A percentile compares a stretch with the other conserved stretches of the same genome.
Conservation (phyloP, 2,113 vertebrate genomes). For the Porphyrio hochstetteri region DNA sequence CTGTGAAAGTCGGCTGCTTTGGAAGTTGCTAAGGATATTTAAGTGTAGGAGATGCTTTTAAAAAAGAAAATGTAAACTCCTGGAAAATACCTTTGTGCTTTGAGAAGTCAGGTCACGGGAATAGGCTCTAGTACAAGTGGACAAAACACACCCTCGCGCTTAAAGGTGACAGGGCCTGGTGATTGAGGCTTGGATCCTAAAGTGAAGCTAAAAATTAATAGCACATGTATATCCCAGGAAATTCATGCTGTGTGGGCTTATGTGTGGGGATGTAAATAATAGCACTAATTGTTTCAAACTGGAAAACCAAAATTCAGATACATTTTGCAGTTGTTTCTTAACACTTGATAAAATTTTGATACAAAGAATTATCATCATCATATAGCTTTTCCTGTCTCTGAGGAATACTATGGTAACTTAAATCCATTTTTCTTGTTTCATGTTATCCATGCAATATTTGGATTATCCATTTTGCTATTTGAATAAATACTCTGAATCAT, state of each 20-base stretch:
- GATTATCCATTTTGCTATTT: not conserved
- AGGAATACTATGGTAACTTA: not conserved
- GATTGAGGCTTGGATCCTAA: not conserved
- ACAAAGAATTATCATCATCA: not conserved
- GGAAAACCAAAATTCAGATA: slow-evolving; percentile 1
- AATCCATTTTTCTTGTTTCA: not conserved
- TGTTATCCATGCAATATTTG: not conserved
- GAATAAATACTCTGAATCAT: not conserved
- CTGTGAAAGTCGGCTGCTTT: slow-evolving; percentile 28
- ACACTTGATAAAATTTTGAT: not conserved
- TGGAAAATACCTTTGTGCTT: slow-evolving; percentile 47
- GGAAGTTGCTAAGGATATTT: slow-evolving; percentile 36
- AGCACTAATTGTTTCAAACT: slow-evolving; percentile 17
- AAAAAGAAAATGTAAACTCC: slow-evolving; percentile 35
- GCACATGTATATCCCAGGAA: slow-evolving; percentile 16
- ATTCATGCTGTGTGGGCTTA: slow-evolving; percentile 22
- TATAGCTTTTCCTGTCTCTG: not conserved
- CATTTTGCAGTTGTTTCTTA: not conserved
- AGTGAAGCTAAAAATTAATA: slow-evolving; percentile 2
- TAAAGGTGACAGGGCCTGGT: slow-evolving; percentile 1
- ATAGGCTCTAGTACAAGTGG: not conserved
- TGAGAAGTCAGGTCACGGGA: not conserved
- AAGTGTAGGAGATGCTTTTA: not conserved
- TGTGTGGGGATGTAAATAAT: slow-evolving; percentile 2
- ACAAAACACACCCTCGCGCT: not conserved